phyloP scores from a whole-genome alignment of 2,113 vertebrate genomes.

The Tragelaphus strepsiceros region DNA sequence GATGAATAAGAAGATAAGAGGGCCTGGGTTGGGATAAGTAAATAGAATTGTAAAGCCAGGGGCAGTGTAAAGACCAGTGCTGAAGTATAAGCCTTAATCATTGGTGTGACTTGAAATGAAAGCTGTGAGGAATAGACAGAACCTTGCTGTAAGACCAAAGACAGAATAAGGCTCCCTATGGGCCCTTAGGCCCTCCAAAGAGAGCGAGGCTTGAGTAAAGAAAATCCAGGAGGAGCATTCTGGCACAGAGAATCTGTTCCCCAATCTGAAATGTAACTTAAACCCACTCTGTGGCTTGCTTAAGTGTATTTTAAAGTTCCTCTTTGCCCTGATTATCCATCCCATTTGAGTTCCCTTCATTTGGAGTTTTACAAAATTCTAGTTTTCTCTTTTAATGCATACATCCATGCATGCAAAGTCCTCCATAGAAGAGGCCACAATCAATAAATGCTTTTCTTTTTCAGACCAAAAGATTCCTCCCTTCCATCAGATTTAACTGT shows the following conservation, averaged over 20 bases:
- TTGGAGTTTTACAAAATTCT: background rate
- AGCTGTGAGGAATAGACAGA: background rate
- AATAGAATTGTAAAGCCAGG: background rate
- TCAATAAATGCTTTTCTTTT: background rate
- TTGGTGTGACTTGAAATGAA: background rate
- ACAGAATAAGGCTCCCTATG: fast-evolving
- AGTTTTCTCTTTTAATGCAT: background rate
- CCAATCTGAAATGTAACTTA: background rate
- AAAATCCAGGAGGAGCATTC: background rate
- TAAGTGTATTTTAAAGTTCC: background rate
- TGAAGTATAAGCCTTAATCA: background rate
- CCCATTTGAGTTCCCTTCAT: background rate
- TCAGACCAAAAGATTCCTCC: background rate
- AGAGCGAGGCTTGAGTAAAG: background rate
- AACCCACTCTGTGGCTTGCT: background rate
- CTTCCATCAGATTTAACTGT: fast-evolving
- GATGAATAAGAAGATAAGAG: background rate
- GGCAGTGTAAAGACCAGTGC: background rate
- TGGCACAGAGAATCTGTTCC: background rate
- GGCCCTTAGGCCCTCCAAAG: background rate
- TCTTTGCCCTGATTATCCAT: background rate
- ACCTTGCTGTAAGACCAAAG: fast-evolving
- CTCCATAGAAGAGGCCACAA: background rate
- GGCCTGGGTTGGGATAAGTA: background rate
- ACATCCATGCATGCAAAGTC: background rate